These are phyloP conservation scores for Megatriorchis doriae DNA, from an alignment of 2,113 vertebrate species.

Conservation along the genomic window DNA sequence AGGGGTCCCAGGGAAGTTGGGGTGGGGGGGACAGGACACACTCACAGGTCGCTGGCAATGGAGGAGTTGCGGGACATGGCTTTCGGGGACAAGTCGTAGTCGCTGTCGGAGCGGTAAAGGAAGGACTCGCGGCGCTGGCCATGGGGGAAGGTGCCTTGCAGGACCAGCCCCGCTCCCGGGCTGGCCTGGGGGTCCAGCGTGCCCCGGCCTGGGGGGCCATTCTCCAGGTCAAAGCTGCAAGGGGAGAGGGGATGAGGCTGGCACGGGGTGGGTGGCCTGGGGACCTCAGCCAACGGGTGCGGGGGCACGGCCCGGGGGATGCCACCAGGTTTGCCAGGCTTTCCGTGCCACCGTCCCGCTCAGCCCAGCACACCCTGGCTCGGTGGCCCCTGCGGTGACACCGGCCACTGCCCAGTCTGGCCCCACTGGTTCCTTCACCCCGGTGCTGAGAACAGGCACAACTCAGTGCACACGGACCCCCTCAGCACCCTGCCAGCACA, in stretches of 20 bases:
- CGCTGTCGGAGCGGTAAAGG: slow-evolving; percentile 92
- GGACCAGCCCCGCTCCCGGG: slow-evolving; percentile 77
- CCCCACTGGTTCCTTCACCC: no score
- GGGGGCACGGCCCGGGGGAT: rapidly evolving
- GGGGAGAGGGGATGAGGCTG: background rate
- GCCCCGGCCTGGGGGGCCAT: slow-evolving; percentile 80
- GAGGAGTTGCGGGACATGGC: slow-evolving; percentile 88
- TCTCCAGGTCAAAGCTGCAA: slow-evolving; percentile 88
- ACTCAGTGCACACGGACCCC: no score
- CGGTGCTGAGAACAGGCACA: no score
- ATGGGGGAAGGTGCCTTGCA: slow-evolving; percentile 81
- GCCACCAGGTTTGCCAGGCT: rapidly evolving
- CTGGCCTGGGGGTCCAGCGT: slow-evolving; percentile 80
- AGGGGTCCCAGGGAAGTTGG: rapidly evolving
- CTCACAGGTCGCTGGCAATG: slow-evolving; percentile 88
- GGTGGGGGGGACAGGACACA: background rate
- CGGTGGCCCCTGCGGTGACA: background rate
- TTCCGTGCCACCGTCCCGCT: rapidly evolving
- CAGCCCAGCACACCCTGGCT: background rate
- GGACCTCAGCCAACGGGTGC: rapidly evolving
- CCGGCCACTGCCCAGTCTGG: no score
- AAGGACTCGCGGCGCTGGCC: slow-evolving; percentile 90
- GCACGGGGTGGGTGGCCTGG: rapidly evolving
- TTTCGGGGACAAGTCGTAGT: slow-evolving; percentile 90
- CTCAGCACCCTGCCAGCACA: background rate